Percentiles rank a stretch among this genome's conserved stretches.
These are phyloP conservation scores for Micropterix aruncella DNA, from an alignment of 2,888 invertebrate genomes.

Conservation along the genomic window DNA sequence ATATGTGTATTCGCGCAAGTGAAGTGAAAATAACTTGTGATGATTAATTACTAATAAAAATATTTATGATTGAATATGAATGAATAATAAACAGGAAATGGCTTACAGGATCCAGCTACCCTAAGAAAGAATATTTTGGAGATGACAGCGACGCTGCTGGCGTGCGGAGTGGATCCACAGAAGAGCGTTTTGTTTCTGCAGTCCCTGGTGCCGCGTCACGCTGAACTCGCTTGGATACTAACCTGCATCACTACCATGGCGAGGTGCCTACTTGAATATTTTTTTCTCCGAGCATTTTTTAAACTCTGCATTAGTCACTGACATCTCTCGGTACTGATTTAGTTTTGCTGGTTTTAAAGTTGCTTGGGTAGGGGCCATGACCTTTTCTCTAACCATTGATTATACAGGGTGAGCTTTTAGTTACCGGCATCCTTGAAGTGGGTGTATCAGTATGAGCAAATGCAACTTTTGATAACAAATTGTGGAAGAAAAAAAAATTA, in stretches of 20 bases:
- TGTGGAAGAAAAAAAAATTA: no score
- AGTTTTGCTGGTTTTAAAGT: no score
- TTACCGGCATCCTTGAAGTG: no score
- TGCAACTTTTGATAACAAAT: no score
- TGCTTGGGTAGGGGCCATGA: no score
- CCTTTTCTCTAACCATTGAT: no score
- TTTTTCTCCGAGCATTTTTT: no score
- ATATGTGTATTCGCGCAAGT: conserved; percentile 1
- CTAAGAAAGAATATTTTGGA: conserved; percentile 54
- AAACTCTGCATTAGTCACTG: no score
- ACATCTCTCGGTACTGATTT: no score
- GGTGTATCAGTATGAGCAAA: no score
- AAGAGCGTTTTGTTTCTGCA: conserved; percentile 78
- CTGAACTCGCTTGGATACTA: conserved; percentile 81
- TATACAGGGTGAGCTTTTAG: no score
- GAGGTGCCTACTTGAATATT: no score
- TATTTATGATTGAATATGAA: conserved; percentile 4
- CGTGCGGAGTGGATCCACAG: conserved; percentile 78
- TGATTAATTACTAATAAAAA: conserved; percentile 1
- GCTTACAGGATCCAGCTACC: conserved; percentile 39
- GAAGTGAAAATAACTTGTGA: conserved; percentile 5
- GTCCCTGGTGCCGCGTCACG: conserved; percentile 72
- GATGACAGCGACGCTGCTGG: conserved; percentile 73
- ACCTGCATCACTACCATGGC: conserved; percentile 72
- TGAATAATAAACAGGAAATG: conserved; percentile 7